Conservation (phyloP, 1,140 invertebrate genomes). For the Drosophila ogumai region DNA sequence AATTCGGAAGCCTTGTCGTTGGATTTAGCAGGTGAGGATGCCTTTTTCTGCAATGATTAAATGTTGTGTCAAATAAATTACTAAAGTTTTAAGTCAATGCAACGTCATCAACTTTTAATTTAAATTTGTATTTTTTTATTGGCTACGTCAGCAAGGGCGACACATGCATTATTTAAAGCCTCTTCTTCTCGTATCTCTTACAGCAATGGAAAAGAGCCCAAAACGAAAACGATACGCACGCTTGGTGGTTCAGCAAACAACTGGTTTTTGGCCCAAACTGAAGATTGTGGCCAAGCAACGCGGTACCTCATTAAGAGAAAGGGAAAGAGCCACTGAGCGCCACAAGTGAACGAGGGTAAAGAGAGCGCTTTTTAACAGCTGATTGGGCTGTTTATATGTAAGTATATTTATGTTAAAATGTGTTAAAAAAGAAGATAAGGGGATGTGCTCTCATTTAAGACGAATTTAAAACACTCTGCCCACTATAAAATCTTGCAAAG, state of each 20-base stretch:
- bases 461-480: not conserved
- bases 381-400: not conserved
- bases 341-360: not conserved
- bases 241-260: conserved; percentile 45
- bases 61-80: too few relatives aligned
- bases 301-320: conserved; percentile 14
- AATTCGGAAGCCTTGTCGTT: conserved; percentile 45
- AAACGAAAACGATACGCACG: conserved; percentile 30
- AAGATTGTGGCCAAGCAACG: conserved; percentile 16
- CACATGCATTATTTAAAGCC: conserved; percentile 30
- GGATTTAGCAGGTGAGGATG: conserved; percentile 27
- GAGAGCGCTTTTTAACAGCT: conserved; percentile 28
- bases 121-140: not conserved
- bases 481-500: too few relatives aligned
- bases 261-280: conserved; percentile 45
- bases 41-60: conserved; percentile 25
- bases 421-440: not conserved
- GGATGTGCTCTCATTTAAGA: not conserved
- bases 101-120: conserved; percentile 5
- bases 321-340: conserved; percentile 9
- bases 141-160: conserved; percentile 50
- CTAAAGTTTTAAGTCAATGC: conserved; percentile 1
- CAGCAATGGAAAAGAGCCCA: conserved; percentile 5
- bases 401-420: not conserved
- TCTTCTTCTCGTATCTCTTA: conserved; percentile 11